Evolutionary conservation across 35 echinoderm and acorn worm species (phyloP), one percentile per base, ranked within the genome.

Genomic region (Strongylocentrotus purpuratus): DNA sequence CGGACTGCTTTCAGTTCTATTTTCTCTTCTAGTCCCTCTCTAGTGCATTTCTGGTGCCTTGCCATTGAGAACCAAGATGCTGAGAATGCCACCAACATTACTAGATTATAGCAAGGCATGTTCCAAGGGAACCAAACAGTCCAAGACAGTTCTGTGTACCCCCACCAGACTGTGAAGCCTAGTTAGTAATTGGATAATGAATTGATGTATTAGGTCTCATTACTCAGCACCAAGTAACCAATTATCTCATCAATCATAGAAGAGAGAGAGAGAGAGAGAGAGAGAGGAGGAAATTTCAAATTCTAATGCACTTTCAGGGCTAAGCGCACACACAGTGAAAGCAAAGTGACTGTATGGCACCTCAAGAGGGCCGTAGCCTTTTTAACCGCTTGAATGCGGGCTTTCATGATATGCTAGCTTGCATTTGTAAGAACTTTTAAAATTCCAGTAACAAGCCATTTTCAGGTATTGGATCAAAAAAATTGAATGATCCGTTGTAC

Each of bases 181-280:
- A 78, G 65, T 78, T 78, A 78, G 65, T 78, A 78, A 78, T 78
- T 78, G 65, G 22, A 28, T 78, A 78, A 78, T 78, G 65, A 78
- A 78, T 78, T 78, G 65, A 78, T 78, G 65, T 78, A 78, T 78
- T 78, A 78, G 65, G 25, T 28, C 65, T 78, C 65, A 78, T 78
- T 78, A 78, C 65, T 28, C 1, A 78, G 15, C 28, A 22, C 65
- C 65, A 78, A 78, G 65, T 78, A 78, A 78, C 65, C 65, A 78
- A 78, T 78, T 78, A 78, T 78, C 65, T 28, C 65, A 78, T 78
- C 18, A 78, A 78, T 78, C 65, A 78, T 78, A 41, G 22, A n/a
- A 15, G 7, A 28, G 65, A 78, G 5, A 78, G 65, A 78, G 65
- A 15, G 7, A 28, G 65, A 78, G 5, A 15, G 7, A 28, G 65